These are phyloP conservation scores for Siniperca chuatsi DNA, from an alignment of 2,113 vertebrate genomes.

Conservation along the genomic window DNA sequence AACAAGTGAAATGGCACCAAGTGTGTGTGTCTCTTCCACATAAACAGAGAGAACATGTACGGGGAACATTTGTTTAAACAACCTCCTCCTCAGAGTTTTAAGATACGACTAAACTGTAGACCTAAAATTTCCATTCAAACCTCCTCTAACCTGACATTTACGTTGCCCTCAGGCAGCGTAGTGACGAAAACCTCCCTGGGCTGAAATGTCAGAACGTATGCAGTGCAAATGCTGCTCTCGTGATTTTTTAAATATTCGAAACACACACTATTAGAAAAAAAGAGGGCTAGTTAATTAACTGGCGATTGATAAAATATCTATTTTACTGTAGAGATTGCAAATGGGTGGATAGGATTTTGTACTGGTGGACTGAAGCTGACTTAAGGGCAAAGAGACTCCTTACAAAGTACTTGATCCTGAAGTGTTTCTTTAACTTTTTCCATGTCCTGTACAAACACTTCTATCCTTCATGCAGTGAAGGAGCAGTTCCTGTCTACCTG, in stretches of 20 bases:
- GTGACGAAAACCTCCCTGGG: neutral
- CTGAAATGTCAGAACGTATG: neutral
- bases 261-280: neutral
- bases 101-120: neutral
- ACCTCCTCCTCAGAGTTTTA: neutral
- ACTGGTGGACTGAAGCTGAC: too few relatives aligned
- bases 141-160: neutral
- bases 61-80: slow-evolving; percentile 7
- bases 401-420: too few relatives aligned
- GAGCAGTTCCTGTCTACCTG: neutral
- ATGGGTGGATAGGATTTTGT: too few relatives aligned
- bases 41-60: neutral
- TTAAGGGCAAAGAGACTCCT: too few relatives aligned
- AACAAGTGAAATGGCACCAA: neutral
- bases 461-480: neutral
- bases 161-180: neutral
- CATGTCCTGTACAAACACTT: neutral
- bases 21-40: neutral
- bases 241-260: neutral
- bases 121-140: neutral
- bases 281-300: neutral
- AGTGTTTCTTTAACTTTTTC: neutral
- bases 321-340: too few relatives aligned
- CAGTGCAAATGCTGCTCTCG: neutral
- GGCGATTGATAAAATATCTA: too few relatives aligned